These are phyloP conservation scores for Andrena minutula DNA, from an alignment of 2,888 invertebrate genomes.

Conservation along the genomic window DNA sequence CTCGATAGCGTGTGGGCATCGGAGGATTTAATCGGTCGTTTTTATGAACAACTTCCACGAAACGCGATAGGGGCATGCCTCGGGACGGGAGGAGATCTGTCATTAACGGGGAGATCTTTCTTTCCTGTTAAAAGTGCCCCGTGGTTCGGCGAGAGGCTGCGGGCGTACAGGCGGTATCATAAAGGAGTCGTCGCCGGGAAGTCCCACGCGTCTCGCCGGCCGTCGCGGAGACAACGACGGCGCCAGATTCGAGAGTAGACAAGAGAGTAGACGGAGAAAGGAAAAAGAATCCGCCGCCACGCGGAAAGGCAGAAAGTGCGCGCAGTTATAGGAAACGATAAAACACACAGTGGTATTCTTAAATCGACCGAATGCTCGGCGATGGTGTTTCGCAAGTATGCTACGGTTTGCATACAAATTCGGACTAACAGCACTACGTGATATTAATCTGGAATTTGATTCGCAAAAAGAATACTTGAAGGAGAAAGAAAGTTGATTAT, in stretches of 20 bases:
- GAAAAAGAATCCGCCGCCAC: slow-evolving; percentile 7
- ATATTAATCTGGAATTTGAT: no score
- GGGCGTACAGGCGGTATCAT: slow-evolving; percentile 52
- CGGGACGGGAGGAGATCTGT: slow-evolving; percentile 42
- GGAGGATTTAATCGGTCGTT: slow-evolving; percentile 32
- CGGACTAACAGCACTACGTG: no score
- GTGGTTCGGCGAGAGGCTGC: slow-evolving; percentile 40
- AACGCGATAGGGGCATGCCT: slow-evolving; percentile 36
- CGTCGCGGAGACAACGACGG: slow-evolving; percentile 53
- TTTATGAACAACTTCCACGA: slow-evolving; percentile 39
- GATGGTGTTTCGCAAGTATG: no score
- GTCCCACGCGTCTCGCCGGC: slow-evolving; percentile 64
- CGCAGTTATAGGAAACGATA: slow-evolving; percentile 1
- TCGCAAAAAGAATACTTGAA: no score
- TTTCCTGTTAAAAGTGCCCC: slow-evolving; percentile 51
- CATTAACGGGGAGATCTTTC: slow-evolving; percentile 53
- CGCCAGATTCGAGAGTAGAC: slow-evolving; percentile 68
- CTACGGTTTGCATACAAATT: no score
- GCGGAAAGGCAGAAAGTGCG: neutral
- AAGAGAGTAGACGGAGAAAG: slow-evolving; percentile 49
- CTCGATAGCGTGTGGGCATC: slow-evolving; percentile 37
- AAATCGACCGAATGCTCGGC: no score
- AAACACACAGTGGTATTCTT: neutral
- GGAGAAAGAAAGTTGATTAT: no score
- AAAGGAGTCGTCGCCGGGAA: slow-evolving; percentile 64